Evolutionary conservation across 2,797 vertebrate species (phyloP).

Genomic region (Denticeps clupeoides): DNA sequence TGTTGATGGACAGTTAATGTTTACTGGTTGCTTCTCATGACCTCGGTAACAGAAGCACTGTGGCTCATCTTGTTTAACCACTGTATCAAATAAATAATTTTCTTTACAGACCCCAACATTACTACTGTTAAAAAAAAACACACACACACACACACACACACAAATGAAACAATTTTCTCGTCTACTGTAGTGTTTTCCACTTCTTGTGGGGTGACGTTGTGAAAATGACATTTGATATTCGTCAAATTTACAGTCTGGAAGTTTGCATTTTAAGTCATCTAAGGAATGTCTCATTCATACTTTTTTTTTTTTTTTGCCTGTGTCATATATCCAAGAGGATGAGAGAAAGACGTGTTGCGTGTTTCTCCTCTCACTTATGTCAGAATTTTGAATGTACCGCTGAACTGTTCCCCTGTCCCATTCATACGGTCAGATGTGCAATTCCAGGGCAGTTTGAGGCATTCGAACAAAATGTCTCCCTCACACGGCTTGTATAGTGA

Average conservation of each 20-base stretch:
- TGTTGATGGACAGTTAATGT: not conserved
- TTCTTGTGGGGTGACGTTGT: too few species aligned
- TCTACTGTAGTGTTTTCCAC: too few species aligned
- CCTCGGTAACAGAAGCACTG: constrained; percentile 4
- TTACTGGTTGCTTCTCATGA: constrained; percentile 11
- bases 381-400: constrained; percentile 25
- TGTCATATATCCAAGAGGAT: constrained; percentile 1
- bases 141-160: too few species aligned
- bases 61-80: constrained; percentile 1
- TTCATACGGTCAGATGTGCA: not conserved
- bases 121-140: too few species aligned
- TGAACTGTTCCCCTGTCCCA: constrained; percentile 1
- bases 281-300: too few species aligned
- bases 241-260: too few species aligned
- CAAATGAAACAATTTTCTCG: too few species aligned
- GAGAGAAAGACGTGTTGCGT: too few species aligned
- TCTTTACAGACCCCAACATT: too few species aligned
- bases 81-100: not conserved
- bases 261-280: too few species aligned
- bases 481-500: not conserved
- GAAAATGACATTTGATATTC: too few species aligned
- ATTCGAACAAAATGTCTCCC: not conserved
- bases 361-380: too few species aligned
- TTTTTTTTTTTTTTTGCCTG: not conserved
- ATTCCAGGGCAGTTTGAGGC: not conserved